Percentiles rank a stretch among this genome's conserved stretches.
phyloP scores from a whole-genome alignment of 2,113 vertebrate genomes.

The Stictonetta naevosa region DNA sequence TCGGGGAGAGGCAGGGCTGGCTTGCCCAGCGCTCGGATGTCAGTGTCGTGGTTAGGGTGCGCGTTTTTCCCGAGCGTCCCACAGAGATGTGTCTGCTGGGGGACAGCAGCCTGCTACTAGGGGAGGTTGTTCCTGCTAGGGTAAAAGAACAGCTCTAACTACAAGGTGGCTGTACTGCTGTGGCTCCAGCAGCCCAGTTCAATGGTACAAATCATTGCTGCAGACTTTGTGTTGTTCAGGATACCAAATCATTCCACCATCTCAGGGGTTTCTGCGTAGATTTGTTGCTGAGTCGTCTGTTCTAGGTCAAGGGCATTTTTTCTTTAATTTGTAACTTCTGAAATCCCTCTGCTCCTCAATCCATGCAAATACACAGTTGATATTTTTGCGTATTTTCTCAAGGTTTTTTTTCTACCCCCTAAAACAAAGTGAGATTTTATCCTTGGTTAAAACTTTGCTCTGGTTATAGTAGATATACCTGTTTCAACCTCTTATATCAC shows the following conservation, averaged over 20 bases:
- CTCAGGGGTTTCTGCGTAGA: not conserved
- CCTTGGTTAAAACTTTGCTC: constrained; percentile 43
- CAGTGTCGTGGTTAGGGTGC: not conserved
- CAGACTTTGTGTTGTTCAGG: not conserved
- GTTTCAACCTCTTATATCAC: not conserved
- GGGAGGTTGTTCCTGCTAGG: not conserved
- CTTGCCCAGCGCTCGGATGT: not conserved
- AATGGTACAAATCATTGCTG: not conserved
- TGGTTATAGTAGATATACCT: not conserved
- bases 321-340: not conserved
- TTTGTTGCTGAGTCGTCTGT: not conserved
- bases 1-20: not conserved
- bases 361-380: not conserved
- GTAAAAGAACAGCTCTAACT: not conserved
- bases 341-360: not conserved
- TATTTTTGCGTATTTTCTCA: not conserved
- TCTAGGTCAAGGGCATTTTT: not conserved
- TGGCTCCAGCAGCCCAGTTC: not conserved
- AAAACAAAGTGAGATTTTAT: not conserved
- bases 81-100: not conserved
- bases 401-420: not conserved
- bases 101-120: accelerated
- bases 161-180: not conserved
- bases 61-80: not conserved
- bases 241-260: not conserved